These are phyloP conservation scores for Mimas tiliae DNA, from an alignment of 2,888 invertebrate species.

Conservation along the genomic window DNA sequence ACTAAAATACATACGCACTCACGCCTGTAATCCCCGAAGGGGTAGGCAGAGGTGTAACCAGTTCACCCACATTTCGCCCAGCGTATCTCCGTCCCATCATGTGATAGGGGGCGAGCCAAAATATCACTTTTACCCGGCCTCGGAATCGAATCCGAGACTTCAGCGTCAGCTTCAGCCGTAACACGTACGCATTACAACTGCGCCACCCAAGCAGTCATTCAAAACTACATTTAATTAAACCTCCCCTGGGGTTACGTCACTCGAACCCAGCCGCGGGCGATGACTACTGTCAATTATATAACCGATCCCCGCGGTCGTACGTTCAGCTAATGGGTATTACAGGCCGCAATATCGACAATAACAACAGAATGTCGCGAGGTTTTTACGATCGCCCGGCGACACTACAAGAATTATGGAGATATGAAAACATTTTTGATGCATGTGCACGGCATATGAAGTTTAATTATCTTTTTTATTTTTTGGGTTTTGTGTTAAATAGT, in stretches of 20 bases:
- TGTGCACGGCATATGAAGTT: conserved; percentile 2
- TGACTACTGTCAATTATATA: conserved; percentile 8
- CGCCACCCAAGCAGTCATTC: not conserved
- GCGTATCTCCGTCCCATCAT: too few species aligned
- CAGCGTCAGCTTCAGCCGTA: too few species aligned
- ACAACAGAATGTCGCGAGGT: not conserved
- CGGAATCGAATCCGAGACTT: too few species aligned
- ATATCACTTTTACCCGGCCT: too few species aligned
- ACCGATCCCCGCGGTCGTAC: conserved; percentile 5
- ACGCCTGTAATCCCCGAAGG: too few species aligned
- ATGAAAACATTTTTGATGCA: conserved; percentile 8
- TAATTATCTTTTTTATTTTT: not conserved
- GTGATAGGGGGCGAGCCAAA: too few species aligned
- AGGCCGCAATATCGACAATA: not conserved
- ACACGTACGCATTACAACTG: too few species aligned
- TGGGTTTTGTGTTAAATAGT: not conserved
- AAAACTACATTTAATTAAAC: not conserved
- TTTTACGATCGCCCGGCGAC: not conserved
- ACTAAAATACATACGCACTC: too few species aligned
- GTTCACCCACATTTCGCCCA: too few species aligned
- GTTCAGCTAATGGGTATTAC: conserved; percentile 12
- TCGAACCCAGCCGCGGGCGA: not conserved
- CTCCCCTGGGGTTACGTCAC: not conserved
- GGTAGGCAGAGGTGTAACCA: too few species aligned
- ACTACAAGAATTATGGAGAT: not conserved